Evolutionary conservation across 2,888 invertebrate species (phyloP).

Genomic region (Mellilla xanthometata): DNA sequence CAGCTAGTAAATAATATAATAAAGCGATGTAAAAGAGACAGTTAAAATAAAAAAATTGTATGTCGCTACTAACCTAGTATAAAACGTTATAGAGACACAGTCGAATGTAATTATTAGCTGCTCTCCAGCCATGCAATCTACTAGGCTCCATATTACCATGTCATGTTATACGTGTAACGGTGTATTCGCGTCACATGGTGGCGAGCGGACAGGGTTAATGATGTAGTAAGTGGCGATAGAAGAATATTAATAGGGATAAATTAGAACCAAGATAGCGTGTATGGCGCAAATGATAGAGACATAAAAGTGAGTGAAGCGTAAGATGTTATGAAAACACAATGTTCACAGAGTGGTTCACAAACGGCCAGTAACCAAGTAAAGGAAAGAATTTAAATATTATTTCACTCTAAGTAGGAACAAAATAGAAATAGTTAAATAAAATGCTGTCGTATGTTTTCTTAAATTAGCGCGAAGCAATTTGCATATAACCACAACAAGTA

Average conservation of each 20-base stretch:
- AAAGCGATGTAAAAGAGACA: no score
- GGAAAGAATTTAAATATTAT: no score
- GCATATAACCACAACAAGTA: slow-evolving; percentile 53
- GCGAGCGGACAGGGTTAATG: neutral
- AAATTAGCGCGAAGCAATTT: slow-evolving; percentile 60
- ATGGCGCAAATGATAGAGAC: neutral
- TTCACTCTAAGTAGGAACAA: no score
- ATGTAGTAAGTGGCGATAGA: slow-evolving; percentile 1
- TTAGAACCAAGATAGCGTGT: neutral
- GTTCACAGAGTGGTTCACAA: no score
- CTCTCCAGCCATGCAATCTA: slow-evolving; percentile 10
- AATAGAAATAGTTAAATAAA: no score
- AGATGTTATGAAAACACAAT: neutral
- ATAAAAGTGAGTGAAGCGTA: neutral
- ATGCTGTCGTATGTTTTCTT: slow-evolving; percentile 38
- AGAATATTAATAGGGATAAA: slow-evolving; percentile 6
- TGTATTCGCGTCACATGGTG: slow-evolving; percentile 1
- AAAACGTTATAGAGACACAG: slow-evolving; percentile 19
- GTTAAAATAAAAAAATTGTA: no score
- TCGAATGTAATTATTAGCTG: slow-evolving; percentile 23
- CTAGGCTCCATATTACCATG: slow-evolving; percentile 5
- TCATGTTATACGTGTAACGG: slow-evolving; percentile 10
- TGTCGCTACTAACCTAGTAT: slow-evolving; percentile 18
- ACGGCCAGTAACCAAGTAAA: no score
- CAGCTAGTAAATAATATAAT: no score